These are phyloP conservation scores for Origma solitaria DNA, from an alignment of 2,113 vertebrate genomes.

Conservation along the genomic window DNA sequence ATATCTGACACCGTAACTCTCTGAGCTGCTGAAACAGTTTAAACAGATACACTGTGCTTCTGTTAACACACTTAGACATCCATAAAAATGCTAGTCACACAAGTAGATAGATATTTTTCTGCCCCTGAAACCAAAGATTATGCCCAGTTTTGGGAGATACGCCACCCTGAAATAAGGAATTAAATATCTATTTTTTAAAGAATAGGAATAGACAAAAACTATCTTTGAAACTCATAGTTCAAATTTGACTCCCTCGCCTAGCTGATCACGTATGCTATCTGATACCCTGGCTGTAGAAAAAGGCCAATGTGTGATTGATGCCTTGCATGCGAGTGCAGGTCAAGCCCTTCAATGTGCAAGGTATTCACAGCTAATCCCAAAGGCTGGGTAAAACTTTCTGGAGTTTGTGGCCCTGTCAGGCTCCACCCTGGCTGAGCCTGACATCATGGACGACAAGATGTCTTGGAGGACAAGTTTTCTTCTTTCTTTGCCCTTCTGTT, in stretches of 20 bases:
- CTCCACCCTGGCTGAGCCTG: neutral
- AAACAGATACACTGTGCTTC: neutral
- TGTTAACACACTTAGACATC: neutral
- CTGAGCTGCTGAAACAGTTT: neutral
- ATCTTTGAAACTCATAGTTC: neutral
- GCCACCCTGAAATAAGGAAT: neutral
- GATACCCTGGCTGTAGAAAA: neutral
- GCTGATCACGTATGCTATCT: neutral
- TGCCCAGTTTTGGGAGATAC: neutral
- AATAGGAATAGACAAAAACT: neutral
- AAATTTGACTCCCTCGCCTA: neutral
- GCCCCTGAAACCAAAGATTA: neutral
- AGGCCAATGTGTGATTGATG: neutral
- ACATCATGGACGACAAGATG: neutral
- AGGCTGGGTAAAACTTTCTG: neutral
- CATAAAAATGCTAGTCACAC: neutral
- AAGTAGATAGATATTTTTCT: neutral
- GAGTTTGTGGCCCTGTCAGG: neutral
- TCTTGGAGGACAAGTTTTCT: neutral
- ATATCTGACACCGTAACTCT: slow-evolving; percentile 9
- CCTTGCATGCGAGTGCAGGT: neutral
- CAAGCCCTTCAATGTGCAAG: neutral
- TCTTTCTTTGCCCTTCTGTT: neutral
- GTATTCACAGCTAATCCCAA: neutral
- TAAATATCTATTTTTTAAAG: neutral